Evolutionary conservation across 2,888 invertebrate species (phyloP).

Genomic region (Ormyrus pomaceus): DNA sequence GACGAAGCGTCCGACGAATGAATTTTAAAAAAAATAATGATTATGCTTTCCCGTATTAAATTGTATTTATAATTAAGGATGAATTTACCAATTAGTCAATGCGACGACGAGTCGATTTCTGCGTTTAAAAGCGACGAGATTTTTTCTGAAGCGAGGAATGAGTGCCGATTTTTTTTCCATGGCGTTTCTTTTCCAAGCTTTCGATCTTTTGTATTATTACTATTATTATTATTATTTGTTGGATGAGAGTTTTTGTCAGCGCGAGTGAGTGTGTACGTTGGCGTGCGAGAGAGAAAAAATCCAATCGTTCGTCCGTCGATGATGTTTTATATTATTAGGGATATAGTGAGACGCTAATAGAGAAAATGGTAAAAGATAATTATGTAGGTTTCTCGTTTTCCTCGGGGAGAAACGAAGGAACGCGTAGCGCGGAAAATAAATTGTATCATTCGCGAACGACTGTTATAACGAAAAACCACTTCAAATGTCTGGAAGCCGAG

Average conservation of each 20-base stretch:
- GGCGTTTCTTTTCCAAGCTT: not conserved
- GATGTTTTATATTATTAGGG: slow-evolving; percentile 21
- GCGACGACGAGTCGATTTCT: slow-evolving; percentile 15
- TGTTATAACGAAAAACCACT: slow-evolving; percentile 17
- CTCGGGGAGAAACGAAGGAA: slow-evolving; percentile 4
- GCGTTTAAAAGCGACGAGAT: not conserved
- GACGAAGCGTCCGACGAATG: too few species aligned
- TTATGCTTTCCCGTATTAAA: slow-evolving; percentile 65
- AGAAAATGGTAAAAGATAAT: not conserved
- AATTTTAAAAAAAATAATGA: too few species aligned
- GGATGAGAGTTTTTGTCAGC: slow-evolving; percentile 22
- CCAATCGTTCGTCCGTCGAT: slow-evolving; percentile 23
- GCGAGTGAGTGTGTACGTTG: not conserved
- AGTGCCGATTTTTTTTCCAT: too few species aligned
- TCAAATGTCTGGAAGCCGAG: slow-evolving; percentile 18
- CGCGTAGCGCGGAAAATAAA: slow-evolving; percentile 10
- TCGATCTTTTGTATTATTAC: slow-evolving; percentile 19
- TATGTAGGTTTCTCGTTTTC: slow-evolving; percentile 13
- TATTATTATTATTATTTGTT: slow-evolving; percentile 6
- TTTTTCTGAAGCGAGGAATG: too few species aligned
- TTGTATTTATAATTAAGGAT: slow-evolving; percentile 47
- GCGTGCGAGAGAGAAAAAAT: slow-evolving; percentile 2
- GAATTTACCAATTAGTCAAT: slow-evolving; percentile 42
- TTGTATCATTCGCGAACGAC: slow-evolving; percentile 7
- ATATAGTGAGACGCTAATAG: slow-evolving; percentile 14